These are phyloP conservation scores for Petrolisthes manimaculis DNA, from an alignment of 2,888 invertebrate species.

Conservation along the genomic window DNA sequence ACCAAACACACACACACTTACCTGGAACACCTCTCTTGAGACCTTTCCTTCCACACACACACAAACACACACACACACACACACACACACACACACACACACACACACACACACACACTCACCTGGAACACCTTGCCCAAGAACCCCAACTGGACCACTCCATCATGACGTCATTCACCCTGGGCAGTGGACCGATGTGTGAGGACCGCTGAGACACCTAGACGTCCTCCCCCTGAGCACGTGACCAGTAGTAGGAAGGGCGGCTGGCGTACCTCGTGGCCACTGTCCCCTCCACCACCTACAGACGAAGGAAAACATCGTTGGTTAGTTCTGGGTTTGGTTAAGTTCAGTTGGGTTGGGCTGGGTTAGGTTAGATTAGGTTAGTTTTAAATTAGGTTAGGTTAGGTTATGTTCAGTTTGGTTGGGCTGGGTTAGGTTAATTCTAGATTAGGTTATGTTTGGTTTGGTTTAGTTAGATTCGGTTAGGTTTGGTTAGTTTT, in stretches of 20 bases:
- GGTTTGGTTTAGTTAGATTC: no score
- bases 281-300: conserved; percentile 6
- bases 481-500: no score
- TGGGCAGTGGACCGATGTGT: conserved; percentile 62
- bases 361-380: neutral
- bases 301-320: neutral
- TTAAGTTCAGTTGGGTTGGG: neutral
- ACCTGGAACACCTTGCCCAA: conserved; percentile 63
- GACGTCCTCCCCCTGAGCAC: conserved; percentile 24
- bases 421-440: no score
- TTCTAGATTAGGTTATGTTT: no score
- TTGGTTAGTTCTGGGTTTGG: neutral
- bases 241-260: conserved; percentile 57
- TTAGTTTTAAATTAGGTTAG: neutral
- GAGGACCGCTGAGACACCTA: conserved; percentile 37
- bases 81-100: conserved; percentile 5
- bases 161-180: conserved; percentile 60
- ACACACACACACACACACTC: conserved; percentile 17
- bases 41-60: neutral
- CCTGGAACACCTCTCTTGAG: neutral
- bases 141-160: conserved; percentile 62
- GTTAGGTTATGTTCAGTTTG: no score
- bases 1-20: no score
- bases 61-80: neutral
- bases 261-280: conserved; percentile 22